Conservation (phyloP, 2,113 vertebrate genomes). For the Oceanites oceanicus region DNA sequence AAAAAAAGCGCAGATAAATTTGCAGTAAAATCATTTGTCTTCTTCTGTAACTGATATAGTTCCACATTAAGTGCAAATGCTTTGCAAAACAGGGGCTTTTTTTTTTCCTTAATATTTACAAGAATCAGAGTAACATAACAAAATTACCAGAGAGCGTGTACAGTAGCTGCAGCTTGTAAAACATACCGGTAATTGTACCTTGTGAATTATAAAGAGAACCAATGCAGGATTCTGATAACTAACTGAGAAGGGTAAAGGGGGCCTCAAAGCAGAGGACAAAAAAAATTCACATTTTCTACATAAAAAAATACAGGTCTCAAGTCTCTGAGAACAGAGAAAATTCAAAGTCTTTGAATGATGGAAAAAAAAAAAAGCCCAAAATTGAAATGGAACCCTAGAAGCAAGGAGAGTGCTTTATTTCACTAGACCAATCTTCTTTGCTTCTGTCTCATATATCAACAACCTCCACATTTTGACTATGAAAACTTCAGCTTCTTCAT, state of each 20-base stretch:
- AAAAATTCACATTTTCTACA: conserved; percentile 84
- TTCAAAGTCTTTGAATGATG: conserved; percentile 70
- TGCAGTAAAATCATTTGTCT: conserved; percentile 64
- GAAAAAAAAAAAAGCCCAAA: conserved; percentile 16
- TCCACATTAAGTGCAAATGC: conserved; percentile 76
- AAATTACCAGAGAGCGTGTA: conserved; percentile 77
- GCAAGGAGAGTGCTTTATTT: conserved; percentile 83
- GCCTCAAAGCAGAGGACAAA: conserved; percentile 69
- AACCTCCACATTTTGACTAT: conserved; percentile 99
- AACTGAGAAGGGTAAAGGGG: conserved; percentile 64
- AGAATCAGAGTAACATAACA: conserved; percentile 75
- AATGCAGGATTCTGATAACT: conserved; percentile 72
- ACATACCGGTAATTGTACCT: conserved; percentile 80
- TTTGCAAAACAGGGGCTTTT: conserved; percentile 70
- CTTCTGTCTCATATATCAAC: conserved; percentile 99
- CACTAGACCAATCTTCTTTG: conserved; percentile 98
- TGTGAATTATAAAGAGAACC: conserved; percentile 75
- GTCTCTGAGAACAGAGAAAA: conserved; percentile 78
- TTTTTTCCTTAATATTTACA: conserved; percentile 77
- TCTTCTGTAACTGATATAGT: conserved; percentile 58
- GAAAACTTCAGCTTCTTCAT: conserved; percentile 99
- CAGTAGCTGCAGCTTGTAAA: conserved; percentile 83
- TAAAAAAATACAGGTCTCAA: conserved; percentile 82
- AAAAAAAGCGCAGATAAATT: conserved; percentile 6
- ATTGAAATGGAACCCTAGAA: conserved; percentile 73